These are phyloP conservation scores for Holothuria scabra DNA, from an alignment of 53 echinoderm and acorn worm species.

Conservation along the genomic window DNA sequence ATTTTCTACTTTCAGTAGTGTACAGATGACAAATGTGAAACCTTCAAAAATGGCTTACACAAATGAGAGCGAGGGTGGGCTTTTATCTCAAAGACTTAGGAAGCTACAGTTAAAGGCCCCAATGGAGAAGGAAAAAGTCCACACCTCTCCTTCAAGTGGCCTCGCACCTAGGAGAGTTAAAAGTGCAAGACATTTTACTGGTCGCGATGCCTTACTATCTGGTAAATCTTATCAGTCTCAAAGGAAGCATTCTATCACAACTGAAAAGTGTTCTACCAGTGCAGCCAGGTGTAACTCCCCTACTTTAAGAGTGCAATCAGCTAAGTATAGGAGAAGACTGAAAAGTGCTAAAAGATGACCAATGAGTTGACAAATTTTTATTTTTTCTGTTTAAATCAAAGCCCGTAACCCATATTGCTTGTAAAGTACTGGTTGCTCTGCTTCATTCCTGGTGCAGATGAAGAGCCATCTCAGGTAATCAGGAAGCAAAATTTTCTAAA, in stretches of 20 bases:
- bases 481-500: no score
- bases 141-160: constrained; percentile 9
- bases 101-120: constrained; percentile 62
- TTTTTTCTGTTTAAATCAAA: no score
- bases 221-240: constrained; percentile 94
- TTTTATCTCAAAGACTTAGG: constrained; percentile 63
- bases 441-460: no score
- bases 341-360: constrained; percentile 40
- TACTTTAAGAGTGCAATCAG: constrained; percentile 32
- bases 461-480: no score
- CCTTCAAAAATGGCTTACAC: constrained; percentile 58
- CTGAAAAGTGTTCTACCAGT: constrained; percentile 73
- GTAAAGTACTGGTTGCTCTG: no score
- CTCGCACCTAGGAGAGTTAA: constrained; percentile 57
- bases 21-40: constrained; percentile 61
- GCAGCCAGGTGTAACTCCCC: constrained; percentile 63
- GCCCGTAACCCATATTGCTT: no score
- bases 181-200: constrained; percentile 49
- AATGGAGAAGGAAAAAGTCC: constrained; percentile 28
- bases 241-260: constrained; percentile 82
- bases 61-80: constrained; percentile 58
- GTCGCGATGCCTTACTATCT: constrained; percentile 75
- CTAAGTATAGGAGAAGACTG: constrained; percentile 40
- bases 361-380: no score
- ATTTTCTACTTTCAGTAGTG: constrained; percentile 92